Conservation (phyloP, 2,888 invertebrate genomes). For the Enoplolaimus lenunculus region DNA sequence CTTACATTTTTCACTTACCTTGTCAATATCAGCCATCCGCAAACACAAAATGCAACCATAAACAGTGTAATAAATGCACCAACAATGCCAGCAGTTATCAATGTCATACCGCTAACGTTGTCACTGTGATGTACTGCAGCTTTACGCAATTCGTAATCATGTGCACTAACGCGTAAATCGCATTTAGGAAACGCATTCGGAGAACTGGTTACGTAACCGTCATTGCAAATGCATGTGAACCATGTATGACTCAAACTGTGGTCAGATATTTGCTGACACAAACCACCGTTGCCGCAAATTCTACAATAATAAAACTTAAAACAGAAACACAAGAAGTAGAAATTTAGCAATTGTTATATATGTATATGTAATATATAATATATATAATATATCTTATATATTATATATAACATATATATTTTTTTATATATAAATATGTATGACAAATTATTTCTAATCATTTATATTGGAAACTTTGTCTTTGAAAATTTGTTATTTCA, state of each 20-base stretch:
- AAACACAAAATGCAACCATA: too few relatives aligned
- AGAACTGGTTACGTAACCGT: neutral
- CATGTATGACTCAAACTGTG: neutral
- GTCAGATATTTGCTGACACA: neutral
- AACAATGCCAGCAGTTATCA: neutral
- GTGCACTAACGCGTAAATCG: neutral
- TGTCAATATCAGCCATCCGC: too few relatives aligned
- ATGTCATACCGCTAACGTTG: neutral
- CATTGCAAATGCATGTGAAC: neutral
- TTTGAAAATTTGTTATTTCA: too few relatives aligned
- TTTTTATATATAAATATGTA: too few relatives aligned
- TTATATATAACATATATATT: too few relatives aligned
- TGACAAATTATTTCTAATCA: too few relatives aligned
- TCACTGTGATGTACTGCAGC: neutral
- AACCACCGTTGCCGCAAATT: neutral
- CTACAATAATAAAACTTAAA: neutral
- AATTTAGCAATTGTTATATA: too few relatives aligned
- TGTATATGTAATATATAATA: too few relatives aligned
- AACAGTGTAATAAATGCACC: neutral
- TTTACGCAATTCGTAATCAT: neutral
- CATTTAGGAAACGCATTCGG: neutral
- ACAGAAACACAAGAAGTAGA: too few relatives aligned
- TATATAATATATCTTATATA: too few relatives aligned
- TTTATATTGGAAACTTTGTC: too few relatives aligned
- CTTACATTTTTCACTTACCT: too few relatives aligned